phyloP scores from a whole-genome alignment of 1,140 invertebrate species.

The Orussus abietinus region DNA sequence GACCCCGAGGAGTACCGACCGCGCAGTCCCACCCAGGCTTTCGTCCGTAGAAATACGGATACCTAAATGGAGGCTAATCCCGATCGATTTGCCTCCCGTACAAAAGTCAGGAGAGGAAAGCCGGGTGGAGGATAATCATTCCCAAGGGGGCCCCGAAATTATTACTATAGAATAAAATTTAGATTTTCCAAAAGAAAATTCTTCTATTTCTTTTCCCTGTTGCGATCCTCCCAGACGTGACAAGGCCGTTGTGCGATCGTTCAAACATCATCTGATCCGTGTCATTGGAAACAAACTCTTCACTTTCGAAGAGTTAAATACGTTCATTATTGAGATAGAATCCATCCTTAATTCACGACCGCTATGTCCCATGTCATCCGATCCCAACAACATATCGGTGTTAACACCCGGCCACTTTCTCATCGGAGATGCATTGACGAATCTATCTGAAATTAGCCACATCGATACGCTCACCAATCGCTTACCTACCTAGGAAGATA shows the following conservation, averaged over 20 bases:
- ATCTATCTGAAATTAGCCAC: slow-evolving; percentile 13
- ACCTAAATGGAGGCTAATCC: no score
- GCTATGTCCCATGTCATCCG: slow-evolving; percentile 21
- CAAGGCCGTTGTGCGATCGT: slow-evolving; percentile 30
- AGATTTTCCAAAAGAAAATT: no score
- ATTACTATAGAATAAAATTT: no score
- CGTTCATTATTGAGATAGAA: slow-evolving; percentile 28
- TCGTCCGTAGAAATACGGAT: no score
- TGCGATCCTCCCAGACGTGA: no score
- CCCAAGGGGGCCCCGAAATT: no score
- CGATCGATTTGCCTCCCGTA: no score
- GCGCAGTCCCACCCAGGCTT: no score
- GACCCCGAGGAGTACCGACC: no score
- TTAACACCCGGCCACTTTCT: slow-evolving; percentile 30
- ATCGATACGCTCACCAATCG: slow-evolving; percentile 6
- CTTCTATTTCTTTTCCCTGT: no score
- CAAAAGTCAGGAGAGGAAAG: no score
- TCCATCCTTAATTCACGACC: slow-evolving; percentile 33
- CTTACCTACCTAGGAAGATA: slow-evolving; percentile 13
- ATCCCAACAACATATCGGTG: slow-evolving; percentile 22
- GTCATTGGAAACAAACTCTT: slow-evolving; percentile 14
- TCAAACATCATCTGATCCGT: slow-evolving; percentile 23
- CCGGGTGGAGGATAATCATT: no score
- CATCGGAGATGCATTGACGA: slow-evolving; percentile 17
- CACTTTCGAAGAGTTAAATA: slow-evolving; percentile 25